Evolutionary conservation across 2,113 vertebrate genomes (phyloP), one percentile per base, ranked within the genome.

Genomic region (Malurus alboscapulatus): DNA sequence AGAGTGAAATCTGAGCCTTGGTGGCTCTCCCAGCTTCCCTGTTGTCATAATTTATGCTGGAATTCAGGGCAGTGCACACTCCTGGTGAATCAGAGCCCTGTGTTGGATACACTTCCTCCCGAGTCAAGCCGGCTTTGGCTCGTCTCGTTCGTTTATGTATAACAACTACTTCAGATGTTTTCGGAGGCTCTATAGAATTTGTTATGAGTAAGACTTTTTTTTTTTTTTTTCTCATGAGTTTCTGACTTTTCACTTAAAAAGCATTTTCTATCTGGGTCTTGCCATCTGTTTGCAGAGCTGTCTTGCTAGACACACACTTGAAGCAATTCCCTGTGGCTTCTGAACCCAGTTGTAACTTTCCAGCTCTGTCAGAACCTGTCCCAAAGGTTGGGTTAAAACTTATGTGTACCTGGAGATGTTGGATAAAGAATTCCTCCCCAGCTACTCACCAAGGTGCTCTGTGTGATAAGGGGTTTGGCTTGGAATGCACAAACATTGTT

Each of bases 281-380:
- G 90, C 93, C 95, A 94, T 95, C 96, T 96, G 92, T 94, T 93
- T 96, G 87, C 91, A 91, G 88, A 93, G 92, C 92, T 96, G 92
- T 95, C 94, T 96, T 77, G 94, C 93, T 95, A 96, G 92, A 94
- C 95, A 91, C 63, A 91, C 45, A 24, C 53, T 92, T 91, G 6
- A 68, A 73, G 82, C 72, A 80, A 83, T 92, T 93, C 51, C 20
- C 57, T 57, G 68, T 81, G 87, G 72, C 85, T 95, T 88, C 87
- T 94, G 82, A 95, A 90, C 87, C 36, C 67, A 67, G 4, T 34
- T 74, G 3, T 62, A 34, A 68, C 59, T 62, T 78, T 55, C 65
- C 48, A 79, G 25, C 47, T 87, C 63, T 73, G 30, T 40, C 34
- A 36, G 71, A 85, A 45, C 87, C 87, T 71, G 36, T 30, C 59